Evolutionary conservation across 1,140 invertebrate species (phyloP).

Genomic region (Drosophila elegans): DNA sequence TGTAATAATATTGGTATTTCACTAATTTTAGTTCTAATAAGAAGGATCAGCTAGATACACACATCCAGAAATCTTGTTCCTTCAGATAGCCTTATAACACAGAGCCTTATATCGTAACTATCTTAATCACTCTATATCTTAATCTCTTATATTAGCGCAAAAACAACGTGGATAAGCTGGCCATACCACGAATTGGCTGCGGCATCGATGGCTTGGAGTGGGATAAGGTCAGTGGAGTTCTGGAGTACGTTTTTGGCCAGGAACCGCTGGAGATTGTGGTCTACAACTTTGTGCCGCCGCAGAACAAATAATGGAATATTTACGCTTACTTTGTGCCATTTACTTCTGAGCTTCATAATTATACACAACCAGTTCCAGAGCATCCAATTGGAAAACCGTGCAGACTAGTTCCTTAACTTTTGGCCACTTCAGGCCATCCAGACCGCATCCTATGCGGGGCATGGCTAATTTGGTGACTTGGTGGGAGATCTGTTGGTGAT

Average conservation of each 20-base stretch:
- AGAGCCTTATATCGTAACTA: not conserved
- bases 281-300: constrained; percentile 85
- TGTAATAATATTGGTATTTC: too few species aligned
- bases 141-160: constrained; percentile 63
- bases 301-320: constrained; percentile 19
- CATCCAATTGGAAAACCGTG: constrained; percentile 85
- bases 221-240: constrained; percentile 85
- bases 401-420: constrained; percentile 86
- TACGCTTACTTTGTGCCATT: constrained; percentile 6
- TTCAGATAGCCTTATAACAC: not conserved
- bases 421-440: constrained; percentile 87
- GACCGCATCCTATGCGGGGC: constrained; percentile 88
- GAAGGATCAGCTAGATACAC: too few species aligned
- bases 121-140: not conserved
- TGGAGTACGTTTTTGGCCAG: constrained; percentile 86
- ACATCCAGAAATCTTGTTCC: too few species aligned
- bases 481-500: constrained; percentile 61
- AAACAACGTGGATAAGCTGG: constrained; percentile 85
- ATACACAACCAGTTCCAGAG: constrained; percentile 85
- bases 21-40: too few species aligned
- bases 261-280: constrained; percentile 85
- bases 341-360: constrained; percentile 71
- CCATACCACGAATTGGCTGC: constrained; percentile 88
- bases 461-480: constrained; percentile 86
- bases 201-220: constrained; percentile 88